Base-by-base conservation (phyloP, 1,140 invertebrate species). In the Linepithema humile region DNA sequence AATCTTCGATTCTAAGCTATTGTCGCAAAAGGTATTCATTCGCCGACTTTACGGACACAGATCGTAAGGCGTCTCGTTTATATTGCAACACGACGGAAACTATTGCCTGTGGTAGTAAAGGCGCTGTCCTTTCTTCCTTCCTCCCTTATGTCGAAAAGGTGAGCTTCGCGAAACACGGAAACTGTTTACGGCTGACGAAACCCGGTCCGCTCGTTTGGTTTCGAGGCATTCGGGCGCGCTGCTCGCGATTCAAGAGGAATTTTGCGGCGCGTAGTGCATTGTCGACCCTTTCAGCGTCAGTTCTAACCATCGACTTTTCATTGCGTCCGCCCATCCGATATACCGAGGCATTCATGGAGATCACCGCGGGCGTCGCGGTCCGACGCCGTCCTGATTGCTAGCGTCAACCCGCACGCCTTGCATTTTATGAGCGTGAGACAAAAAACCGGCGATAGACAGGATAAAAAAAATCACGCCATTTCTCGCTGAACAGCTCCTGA, bases 341-440 rank as follows among this genome's bases (percentile, higher is more conserved):
- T 40, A 2, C 20, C 35, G 55, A 40, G 12, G 4, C 17, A 48
- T 77, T 65, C 70, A 26, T 15, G 64, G 77, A 59, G 72, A 77
- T 83, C 72, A 72, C 70, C 62, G 26, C 29, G 48, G 50, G 64
- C 32, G 74, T 73, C 65, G 32, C 3, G 15, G 38, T 43, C 29
- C 50, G 80, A 64, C 35, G 32, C 26, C n/a, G 17, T 7, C 32
- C 43, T 78, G 80, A 87, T 84, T 84, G 78, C 80, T 45, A 45
- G 38, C 20, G 53, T 48, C 59, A 40, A 65, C 26, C 35, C 23
- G n/a, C 17, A 48, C 45, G 35, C 9, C 12, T 35, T 23, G 32
- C 50, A n/a, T 75, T 75, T 40, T 26, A n/a, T 53, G 35, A 48
- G 32, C 15, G 20, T 12, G 23, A 40, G 38, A 15, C 0, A 64